phyloP scores from a whole-genome alignment of 2,888 invertebrate species.

The Drosophila testacea region DNA sequence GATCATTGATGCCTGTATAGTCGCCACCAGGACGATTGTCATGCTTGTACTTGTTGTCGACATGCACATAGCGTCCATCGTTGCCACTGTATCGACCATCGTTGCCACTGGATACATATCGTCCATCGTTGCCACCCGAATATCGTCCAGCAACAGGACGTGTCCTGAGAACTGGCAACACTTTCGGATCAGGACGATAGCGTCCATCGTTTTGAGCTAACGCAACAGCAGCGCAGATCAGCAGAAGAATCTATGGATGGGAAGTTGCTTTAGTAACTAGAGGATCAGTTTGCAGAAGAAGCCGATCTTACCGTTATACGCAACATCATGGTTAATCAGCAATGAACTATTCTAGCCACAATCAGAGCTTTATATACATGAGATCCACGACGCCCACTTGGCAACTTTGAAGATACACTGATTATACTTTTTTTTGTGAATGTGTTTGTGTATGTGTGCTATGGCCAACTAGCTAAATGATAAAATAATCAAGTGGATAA shows the following conservation, averaged over 20 bases:
- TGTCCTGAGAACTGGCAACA: neutral
- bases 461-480: constrained; percentile 50
- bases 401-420: constrained; percentile 43
- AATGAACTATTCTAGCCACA: constrained; percentile 52
- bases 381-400: constrained; percentile 54
- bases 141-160: neutral
- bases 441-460: constrained; percentile 38
- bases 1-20: constrained; percentile 69
- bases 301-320: constrained; percentile 62
- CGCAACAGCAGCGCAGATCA: constrained; percentile 52
- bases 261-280: neutral
- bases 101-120: constrained; percentile 69
- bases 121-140: constrained; percentile 63
- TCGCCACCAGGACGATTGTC: constrained; percentile 76
- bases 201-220: constrained; percentile 84
- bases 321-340: constrained; percentile 61
- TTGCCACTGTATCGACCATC: constrained; percentile 82
- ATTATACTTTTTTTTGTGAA: constrained; percentile 3
- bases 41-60: constrained; percentile 81
- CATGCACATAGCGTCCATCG: constrained; percentile 86
- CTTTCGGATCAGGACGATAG: constrained; percentile 81
- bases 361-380: constrained; percentile 68
- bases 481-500: constrained; percentile 23
- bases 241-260: constrained; percentile 40
- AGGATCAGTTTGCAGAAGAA: neutral